Evolutionary conservation across 2,797 vertebrate species (phyloP), one percentile per base, ranked within the genome.

Genomic region (Channa striata): DNA sequence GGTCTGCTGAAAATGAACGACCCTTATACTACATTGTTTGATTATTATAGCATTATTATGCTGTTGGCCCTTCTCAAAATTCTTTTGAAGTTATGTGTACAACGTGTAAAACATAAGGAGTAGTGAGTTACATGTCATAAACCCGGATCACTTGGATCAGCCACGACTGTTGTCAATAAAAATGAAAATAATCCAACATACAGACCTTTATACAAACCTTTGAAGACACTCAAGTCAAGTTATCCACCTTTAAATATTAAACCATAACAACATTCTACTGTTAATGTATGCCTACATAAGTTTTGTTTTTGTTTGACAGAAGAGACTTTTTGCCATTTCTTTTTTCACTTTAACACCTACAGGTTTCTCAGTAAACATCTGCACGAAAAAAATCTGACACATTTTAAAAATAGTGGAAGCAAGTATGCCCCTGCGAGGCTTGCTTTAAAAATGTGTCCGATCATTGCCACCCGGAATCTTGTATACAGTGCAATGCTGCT

Each of bases 51-150:
- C 40, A 48, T 61, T 59, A 30, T 30, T 30, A 30, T 30, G 3
- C 6, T 69, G 17, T 20, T 25, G 40, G 39, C 13, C 36, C 8
- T 59, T 58, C 47, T 68, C n/a, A 43, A 68, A 64, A 80, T 62
- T 54, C n/a, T 52, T n/a, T n/a, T n/a, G n/a, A 56, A 78, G 30
- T 56, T 39, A 77, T 71, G 65, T 68, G 30, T 25, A 56, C 44
- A 71, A 69, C 77, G 68, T 77, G 73, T 66, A 40, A 50, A 73
- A 83, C 75, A 65, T 57, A 59, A 76, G 71, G 63, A 47, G 43
- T 67, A 72, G 72, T 63, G 63, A 60, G 50, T 58, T 63, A 39
- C 63, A 77, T 67, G 37, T 39, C 44, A 56, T 42, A 20, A 47
- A 36, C 40, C 20, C 37, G 64, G 54, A 64, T 72, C 34, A 47